Evolutionary conservation across 2,888 invertebrate species (phyloP).

Genomic region (Ichneumoninae sp.): DNA sequence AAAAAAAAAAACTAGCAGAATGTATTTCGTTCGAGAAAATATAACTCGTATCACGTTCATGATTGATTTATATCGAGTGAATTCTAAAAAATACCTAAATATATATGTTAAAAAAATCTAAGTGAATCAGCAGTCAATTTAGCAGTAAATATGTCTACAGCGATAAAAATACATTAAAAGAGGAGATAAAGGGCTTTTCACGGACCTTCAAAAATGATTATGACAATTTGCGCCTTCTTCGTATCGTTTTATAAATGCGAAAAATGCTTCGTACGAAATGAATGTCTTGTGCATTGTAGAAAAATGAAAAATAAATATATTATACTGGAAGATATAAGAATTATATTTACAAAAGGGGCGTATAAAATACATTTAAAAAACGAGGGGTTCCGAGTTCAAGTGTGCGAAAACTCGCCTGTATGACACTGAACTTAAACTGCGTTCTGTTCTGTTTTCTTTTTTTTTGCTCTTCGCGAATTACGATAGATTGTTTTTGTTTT

Average conservation of each 20-base stretch:
- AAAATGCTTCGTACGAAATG: slow-evolving; percentile 39
- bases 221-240: slow-evolving; percentile 16
- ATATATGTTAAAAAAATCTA: background rate
- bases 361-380: slow-evolving; percentile 73
- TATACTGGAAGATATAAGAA: slow-evolving; percentile 80
- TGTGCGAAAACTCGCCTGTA: slow-evolving; percentile 53
- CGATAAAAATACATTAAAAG: slow-evolving; percentile 21
- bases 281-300: slow-evolving; percentile 61
- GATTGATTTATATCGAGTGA: slow-evolving; percentile 21
- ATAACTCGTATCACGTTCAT: slow-evolving; percentile 37
- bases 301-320: slow-evolving; percentile 80
- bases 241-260: slow-evolving; percentile 30
- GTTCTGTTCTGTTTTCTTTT: slow-evolving; percentile 1
- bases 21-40: slow-evolving; percentile 19
- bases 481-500: slow-evolving; percentile 44
- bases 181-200: slow-evolving; percentile 31
- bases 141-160: slow-evolving; percentile 29
- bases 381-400: slow-evolving; percentile 62
- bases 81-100: slow-evolving; percentile 14
- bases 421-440: slow-evolving; percentile 54
- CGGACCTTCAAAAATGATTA: slow-evolving; percentile 20
- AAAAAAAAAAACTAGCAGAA: slow-evolving; percentile 25
- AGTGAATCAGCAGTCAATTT: slow-evolving; percentile 20
- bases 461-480: slow-evolving; percentile 47
- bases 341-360: slow-evolving; percentile 78